These are phyloP conservation scores for Anolis sagrei DNA, from an alignment of 2,113 vertebrate species.

Conservation along the genomic window DNA sequence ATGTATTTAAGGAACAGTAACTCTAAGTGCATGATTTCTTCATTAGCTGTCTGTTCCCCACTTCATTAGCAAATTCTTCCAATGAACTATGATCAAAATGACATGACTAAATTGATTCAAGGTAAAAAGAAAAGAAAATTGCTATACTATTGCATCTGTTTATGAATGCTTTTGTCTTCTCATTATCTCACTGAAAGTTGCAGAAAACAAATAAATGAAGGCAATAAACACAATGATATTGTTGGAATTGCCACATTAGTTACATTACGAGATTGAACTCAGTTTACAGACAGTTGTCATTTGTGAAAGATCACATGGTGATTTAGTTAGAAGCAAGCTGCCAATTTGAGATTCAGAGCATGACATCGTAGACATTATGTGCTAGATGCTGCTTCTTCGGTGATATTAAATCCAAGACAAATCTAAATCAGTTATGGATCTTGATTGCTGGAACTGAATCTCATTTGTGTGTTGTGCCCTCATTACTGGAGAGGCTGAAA, in stretches of 20 bases:
- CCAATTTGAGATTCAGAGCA: slow-evolving; percentile 3
- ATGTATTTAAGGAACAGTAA: slow-evolving; percentile 28
- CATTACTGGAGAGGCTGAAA: neutral
- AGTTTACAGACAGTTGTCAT: slow-evolving; percentile 1
- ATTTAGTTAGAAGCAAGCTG: slow-evolving; percentile 2
- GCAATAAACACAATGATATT: neutral
- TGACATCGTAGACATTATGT: slow-evolving; percentile 10
- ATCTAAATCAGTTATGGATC: slow-evolving; percentile 26
- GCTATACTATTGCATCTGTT: neutral
- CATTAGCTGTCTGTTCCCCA: slow-evolving; percentile 8
- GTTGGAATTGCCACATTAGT: neutral
- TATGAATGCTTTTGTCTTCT: neutral
- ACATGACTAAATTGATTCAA: slow-evolving; percentile 30
- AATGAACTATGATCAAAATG: slow-evolving; percentile 9
- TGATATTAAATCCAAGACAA: neutral
- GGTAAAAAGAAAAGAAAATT: slow-evolving; percentile 28
- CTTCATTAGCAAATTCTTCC: slow-evolving; percentile 33
- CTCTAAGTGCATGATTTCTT: slow-evolving; percentile 16
- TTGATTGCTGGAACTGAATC: slow-evolving; percentile 14
- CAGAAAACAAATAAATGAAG: slow-evolving; percentile 16
- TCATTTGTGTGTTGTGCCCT: neutral
- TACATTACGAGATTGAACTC: slow-evolving; percentile 8
- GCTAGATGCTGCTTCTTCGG: neutral
- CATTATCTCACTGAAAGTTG: neutral
- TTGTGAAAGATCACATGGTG: slow-evolving; percentile 15